phyloP scores from a whole-genome alignment of 1,140 invertebrate genomes.

The Bradysia coprophila region DNA sequence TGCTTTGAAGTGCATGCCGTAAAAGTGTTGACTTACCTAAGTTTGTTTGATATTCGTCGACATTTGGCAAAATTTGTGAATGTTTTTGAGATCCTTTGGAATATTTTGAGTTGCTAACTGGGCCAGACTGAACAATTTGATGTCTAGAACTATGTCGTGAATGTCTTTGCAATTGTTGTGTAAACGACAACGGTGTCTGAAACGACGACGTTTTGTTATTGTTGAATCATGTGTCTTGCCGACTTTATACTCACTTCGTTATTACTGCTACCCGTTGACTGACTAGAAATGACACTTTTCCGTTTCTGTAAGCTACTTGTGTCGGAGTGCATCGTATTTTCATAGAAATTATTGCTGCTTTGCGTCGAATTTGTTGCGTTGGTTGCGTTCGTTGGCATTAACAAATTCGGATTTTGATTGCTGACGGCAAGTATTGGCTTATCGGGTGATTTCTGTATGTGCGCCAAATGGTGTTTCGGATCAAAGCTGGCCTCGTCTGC shows the following conservation, averaged over 20 bases:
- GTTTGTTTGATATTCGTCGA: slow-evolving; percentile 20
- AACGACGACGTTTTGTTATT: too few species aligned
- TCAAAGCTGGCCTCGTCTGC: slow-evolving; percentile 1
- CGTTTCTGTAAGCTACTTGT: slow-evolving; percentile 22
- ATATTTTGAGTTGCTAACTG: slow-evolving; percentile 26
- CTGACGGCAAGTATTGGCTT: slow-evolving; percentile 6
- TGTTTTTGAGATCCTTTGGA: slow-evolving; percentile 30
- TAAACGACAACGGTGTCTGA: slow-evolving; percentile 42
- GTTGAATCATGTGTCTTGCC: too few species aligned
- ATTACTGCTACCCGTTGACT: slow-evolving; percentile 23
- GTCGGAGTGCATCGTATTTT: slow-evolving; percentile 25
- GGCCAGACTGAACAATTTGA: slow-evolving; percentile 10
- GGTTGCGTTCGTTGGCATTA: not conserved
- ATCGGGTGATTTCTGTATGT: slow-evolving; percentile 19
- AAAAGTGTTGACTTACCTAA: not conserved
- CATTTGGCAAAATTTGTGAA: slow-evolving; percentile 20
- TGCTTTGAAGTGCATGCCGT: not conserved
- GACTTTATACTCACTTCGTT: slow-evolving; percentile 18
- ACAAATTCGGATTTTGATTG: not conserved
- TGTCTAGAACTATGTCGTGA: slow-evolving; percentile 21
- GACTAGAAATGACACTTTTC: slow-evolving; percentile 25
- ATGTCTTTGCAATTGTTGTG: slow-evolving; percentile 50
- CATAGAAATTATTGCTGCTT: slow-evolving; percentile 24
- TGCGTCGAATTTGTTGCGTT: slow-evolving; percentile 24
- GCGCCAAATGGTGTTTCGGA: slow-evolving; percentile 16